Conservation (phyloP, 2,797 vertebrate species). For the Xiphophorus birchmanni region DNA sequence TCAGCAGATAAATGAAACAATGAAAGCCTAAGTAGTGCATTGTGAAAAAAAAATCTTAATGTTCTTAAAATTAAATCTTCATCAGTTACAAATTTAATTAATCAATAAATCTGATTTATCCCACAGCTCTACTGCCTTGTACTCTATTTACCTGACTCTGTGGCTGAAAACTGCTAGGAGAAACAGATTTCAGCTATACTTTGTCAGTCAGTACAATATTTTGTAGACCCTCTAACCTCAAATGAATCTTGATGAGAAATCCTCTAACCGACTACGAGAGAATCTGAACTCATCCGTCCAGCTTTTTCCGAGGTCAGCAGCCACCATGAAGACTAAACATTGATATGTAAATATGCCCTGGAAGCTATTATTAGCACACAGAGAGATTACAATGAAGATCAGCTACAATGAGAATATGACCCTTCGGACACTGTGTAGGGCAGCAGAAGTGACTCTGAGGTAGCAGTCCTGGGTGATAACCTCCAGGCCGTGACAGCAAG, state of each 20-base stretch:
- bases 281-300: not conserved
- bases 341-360: conserved; percentile 17
- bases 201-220: not conserved
- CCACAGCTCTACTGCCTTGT: not conserved
- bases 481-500: conserved; percentile 18
- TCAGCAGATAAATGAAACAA: too few relatives aligned
- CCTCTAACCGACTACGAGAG: not conserved
- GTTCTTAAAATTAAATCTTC: too few relatives aligned
- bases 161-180: not conserved
- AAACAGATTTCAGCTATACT: not conserved
- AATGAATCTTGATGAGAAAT: not conserved
- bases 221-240: not conserved
- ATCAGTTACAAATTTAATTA: too few relatives aligned
- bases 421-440: conserved; percentile 7
- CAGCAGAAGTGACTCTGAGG: conserved; percentile 2
- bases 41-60: too few relatives aligned
- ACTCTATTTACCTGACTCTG: not conserved
- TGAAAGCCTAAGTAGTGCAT: too few relatives aligned
- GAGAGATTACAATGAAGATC: conserved; percentile 22
- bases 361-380: conserved; percentile 10
- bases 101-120: too few relatives aligned
- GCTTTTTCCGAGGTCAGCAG: conserved; percentile 16
- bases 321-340: not conserved
- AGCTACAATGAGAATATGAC: conserved; percentile 8
- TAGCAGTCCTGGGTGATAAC: conserved; percentile 34